These are phyloP conservation scores for Thymallus thymallus DNA, from an alignment of 2,113 vertebrate genomes.

Conservation along the genomic window DNA sequence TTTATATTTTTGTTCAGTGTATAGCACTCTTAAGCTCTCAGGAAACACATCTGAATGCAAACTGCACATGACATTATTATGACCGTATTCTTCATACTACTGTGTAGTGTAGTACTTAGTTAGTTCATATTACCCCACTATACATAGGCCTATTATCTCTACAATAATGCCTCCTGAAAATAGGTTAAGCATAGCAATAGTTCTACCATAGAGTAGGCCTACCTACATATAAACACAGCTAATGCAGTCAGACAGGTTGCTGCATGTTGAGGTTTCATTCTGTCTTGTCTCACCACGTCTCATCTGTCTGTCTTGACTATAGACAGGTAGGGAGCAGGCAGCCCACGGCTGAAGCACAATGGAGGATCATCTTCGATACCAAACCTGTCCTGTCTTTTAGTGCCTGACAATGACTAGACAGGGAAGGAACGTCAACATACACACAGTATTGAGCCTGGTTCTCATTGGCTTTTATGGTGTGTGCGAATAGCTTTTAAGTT, in stretches of 20 bases:
- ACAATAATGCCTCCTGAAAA: no score
- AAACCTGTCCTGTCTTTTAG: constrained; percentile 46
- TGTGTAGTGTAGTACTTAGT: no score
- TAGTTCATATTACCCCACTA: no score
- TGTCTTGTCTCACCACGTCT: constrained; percentile 35
- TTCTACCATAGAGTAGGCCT: background rate
- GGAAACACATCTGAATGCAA: background rate
- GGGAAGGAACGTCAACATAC: background rate
- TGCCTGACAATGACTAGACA: background rate
- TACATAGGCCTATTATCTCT: no score
- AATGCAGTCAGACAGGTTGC: constrained; percentile 53
- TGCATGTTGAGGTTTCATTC: constrained; percentile 65
- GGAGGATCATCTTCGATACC: constrained; percentile 62
- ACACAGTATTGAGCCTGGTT: background rate
- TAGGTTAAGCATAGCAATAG: no score
- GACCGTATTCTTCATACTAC: no score
- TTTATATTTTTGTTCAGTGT: no score
- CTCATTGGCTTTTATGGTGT: background rate
- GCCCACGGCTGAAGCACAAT: constrained; percentile 61
- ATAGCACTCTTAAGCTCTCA: background rate
- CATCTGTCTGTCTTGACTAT: constrained; percentile 23
- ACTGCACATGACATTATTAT: no score
- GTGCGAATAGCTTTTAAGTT: background rate
- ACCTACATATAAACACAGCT: background rate
- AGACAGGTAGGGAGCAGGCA: constrained; percentile 42